Evolutionary conservation across 2,888 invertebrate genomes (phyloP), one percentile per base, ranked within the genome.

Genomic region (Timandra comae): DNA sequence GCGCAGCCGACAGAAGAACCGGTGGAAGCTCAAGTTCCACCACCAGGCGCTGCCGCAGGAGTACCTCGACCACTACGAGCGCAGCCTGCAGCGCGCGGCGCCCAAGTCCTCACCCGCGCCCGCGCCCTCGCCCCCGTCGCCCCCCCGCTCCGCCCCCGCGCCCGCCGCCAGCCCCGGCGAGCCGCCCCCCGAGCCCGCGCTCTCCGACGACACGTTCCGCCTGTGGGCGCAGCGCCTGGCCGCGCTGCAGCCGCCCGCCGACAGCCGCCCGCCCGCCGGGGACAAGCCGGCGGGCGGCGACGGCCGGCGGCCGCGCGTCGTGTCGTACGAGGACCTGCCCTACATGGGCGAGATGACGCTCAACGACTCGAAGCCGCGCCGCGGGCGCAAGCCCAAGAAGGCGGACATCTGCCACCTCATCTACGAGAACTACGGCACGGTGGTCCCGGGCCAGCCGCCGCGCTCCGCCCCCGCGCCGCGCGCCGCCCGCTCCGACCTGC

Each of bases 341-440:
- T 96, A 95, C 72, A 96, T 96, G 95, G 96, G 96, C 0, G 96
- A 96, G 68, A 95, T 96, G 87, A 95, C 95, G 0, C 72, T 96
- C 33, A 95, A 95, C 62, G 94, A 96, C 71, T 93, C 93, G 7
- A 93, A 95, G 52, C 96, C 96, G 0, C 79, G 95, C 21, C 87
- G 96, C 41, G 96, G 96, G 0, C 86, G 96, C 9, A 96, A 96
- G 61, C 96, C 96, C 0, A 96, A 96, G 64, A 96, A 96, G 69
- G 95, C 96, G 0, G 96, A 96, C 60, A 96, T 96, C 47, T 96
- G 96, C 48, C 96, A 96, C 61, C 79, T 96, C 25, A 96, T 96
- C 49, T 95, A 96, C 61, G 96, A 96, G 66, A 96, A 96, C 68
- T 96, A 96, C 63, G 96, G 95, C 2, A 95, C 94, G 0, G 93